Percentiles rank a stretch among this genome's conserved stretches.
Evolutionary conservation across 2,888 invertebrate genomes (phyloP).

Genomic region (Augiades crinisus): DNA sequence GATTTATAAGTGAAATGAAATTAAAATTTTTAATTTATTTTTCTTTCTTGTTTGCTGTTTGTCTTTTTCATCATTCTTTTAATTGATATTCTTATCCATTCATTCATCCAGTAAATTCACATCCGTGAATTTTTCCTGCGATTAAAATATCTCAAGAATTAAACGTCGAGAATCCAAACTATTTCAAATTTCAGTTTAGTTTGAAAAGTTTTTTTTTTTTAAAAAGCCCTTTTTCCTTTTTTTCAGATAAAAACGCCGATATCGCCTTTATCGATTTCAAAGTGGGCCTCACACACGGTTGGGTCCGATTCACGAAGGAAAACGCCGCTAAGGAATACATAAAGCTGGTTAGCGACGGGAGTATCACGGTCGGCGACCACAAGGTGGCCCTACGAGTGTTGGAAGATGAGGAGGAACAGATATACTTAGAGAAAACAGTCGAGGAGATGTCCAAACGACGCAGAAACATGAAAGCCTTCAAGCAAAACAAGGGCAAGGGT

Average conservation of each 20-base stretch:
- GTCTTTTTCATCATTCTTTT: too few species aligned
- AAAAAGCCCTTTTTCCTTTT: too few species aligned
- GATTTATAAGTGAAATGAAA: too few species aligned
- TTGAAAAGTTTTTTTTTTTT: too few species aligned
- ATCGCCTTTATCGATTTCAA: conserved; percentile 89
- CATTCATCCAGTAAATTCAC: too few species aligned
- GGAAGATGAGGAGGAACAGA: conserved; percentile 87
- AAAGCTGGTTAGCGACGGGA: conserved; percentile 83
- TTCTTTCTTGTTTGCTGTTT: too few species aligned
- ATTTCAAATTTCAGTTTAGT: too few species aligned
- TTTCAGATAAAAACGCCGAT: conserved; percentile 62
- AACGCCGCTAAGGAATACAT: conserved; percentile 84
- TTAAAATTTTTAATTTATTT: too few species aligned
- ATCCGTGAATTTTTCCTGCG: too few species aligned
- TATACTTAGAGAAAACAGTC: conserved; percentile 83
- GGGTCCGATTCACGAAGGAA: conserved; percentile 86
- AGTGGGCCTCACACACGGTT: conserved; percentile 87
- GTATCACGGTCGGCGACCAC: conserved; percentile 76
- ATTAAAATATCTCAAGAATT: too few species aligned
- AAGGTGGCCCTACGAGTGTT: conserved; percentile 80
- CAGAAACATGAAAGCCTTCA: conserved; percentile 66
- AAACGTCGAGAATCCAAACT: too few species aligned
- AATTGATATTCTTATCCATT: too few species aligned
- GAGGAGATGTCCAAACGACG: conserved; percentile 82
- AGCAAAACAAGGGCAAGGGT: conserved; percentile 50